Percentiles rank a stretch among this genome's conserved stretches.
Conservation (phyloP, 2,888 invertebrate species). For the Microchrysa polita region DNA sequence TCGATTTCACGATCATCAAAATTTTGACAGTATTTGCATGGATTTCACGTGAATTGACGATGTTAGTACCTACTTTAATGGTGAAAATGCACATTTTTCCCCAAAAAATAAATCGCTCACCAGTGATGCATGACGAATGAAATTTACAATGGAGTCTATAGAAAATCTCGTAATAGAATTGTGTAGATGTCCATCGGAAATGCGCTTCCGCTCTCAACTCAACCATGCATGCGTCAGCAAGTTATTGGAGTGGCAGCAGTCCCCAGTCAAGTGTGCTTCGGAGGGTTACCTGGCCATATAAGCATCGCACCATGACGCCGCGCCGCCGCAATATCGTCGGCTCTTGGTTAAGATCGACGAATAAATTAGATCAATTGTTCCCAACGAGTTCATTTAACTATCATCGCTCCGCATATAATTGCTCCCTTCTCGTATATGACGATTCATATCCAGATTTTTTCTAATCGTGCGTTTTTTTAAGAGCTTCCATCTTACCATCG, state of each 20-base stretch:
- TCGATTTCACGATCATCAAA: too few species aligned
- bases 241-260: slow-evolving; percentile 2
- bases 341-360: not conserved
- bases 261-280: not conserved
- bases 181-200: slow-evolving; percentile 12
- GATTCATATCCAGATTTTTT: slow-evolving; percentile 5
- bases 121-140: slow-evolving; percentile 25
- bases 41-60: too few species aligned
- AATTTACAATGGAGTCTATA: not conserved
- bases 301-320: not conserved
- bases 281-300: slow-evolving; percentile 13
- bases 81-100: too few species aligned
- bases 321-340: not conserved
- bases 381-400: slow-evolving; percentile 17
- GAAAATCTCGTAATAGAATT: not conserved
- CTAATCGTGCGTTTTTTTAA: not conserved
- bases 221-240: slow-evolving; percentile 18
- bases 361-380: slow-evolving; percentile 8
- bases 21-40: too few species aligned
- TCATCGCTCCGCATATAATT: slow-evolving; percentile 9
- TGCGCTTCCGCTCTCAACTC: slow-evolving; percentile 26
- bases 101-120: not conserved
- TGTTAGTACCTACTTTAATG: too few species aligned
- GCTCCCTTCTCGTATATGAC: slow-evolving; percentile 20
- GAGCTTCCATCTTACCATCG: not conserved